Evolutionary conservation across 1,140 invertebrate species (phyloP), one percentile per base, ranked within the genome.

Genomic region (Drosophila aff.): DNA sequence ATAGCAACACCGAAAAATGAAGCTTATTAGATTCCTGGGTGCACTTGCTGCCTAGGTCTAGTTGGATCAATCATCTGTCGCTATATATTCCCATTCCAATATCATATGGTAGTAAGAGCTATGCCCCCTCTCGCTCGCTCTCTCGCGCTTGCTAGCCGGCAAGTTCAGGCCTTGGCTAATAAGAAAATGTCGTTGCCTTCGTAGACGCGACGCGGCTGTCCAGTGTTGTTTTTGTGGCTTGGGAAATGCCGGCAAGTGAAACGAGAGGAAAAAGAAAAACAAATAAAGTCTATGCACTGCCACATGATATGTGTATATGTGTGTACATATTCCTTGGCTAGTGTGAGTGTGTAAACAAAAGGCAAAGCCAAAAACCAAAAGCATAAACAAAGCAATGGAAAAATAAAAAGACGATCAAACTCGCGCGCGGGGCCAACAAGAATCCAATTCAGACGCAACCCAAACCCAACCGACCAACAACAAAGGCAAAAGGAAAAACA

Each of bases 341-440:
- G 67, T 72, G 59, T 72, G 52, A 73, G 73, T 62, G 33, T 9
- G 76, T 79, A 79, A 79, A 79, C 76, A 79, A 79, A 79, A 71
- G 60, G 53, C 68, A 73, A 73, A 73, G 28, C 26, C 76, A 73
- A 79, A 76, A 78, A 61, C 47, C 67, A 72, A 79, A 81, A 71
- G 46, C 74, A 71, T 68, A 68, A 59, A 80, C 77, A 69, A 69
- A 72, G 49, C 60, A 62, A 61, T 36, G 67, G 21, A 33, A 64
- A 81, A 52, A 53, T 67, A 43, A 84, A 89, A 89, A 83, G 77
- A 61, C 81, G 84, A 84, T 90, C 85, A 87, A 84, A 81, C 81
- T 68, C 59, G 77, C 50, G 31, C 55, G 77, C 73, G 50, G 62
- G 82, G 87, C 84, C 84, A 87, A 87, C 84, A 90, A 89, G 85